phyloP scores from a whole-genome alignment of 1,140 invertebrate genomes.

The Ceratosolen solmsi region DNA sequence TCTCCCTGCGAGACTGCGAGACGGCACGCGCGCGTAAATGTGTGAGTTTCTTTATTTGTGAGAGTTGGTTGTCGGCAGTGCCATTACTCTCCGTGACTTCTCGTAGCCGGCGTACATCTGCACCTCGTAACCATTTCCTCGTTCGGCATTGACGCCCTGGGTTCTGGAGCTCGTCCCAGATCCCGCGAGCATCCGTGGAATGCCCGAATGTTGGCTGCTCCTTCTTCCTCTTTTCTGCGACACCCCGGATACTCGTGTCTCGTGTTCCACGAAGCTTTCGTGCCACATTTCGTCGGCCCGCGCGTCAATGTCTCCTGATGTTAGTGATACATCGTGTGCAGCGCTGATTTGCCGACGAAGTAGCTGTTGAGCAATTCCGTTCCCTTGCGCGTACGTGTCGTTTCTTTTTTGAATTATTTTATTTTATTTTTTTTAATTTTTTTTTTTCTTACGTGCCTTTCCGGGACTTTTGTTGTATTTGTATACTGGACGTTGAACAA shows the following conservation, averaged over 20 bases:
- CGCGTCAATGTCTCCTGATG: neutral
- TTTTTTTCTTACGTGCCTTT: too few species aligned
- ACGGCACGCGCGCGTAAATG: neutral
- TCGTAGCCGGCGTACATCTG: neutral
- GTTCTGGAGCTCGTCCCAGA: neutral
- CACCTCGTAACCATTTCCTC: neutral
- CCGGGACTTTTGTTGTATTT: too few species aligned
- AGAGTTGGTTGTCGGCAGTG: neutral
- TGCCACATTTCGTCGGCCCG: neutral
- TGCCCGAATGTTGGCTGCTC: neutral
- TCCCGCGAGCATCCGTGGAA: neutral
- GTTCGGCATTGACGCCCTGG: neutral
- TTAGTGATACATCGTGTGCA: neutral
- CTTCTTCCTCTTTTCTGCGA: neutral
- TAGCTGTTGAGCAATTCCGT: neutral
- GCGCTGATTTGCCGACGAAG: too few species aligned
- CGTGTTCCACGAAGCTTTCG: neutral
- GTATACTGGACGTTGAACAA: too few species aligned
- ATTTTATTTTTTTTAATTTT: too few species aligned
- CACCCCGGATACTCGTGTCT: neutral
- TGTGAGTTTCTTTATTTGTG: neutral
- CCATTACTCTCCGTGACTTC: neutral
- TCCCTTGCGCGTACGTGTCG: too few species aligned
- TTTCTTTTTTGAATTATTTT: too few species aligned
- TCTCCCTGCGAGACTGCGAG: too few species aligned